These are phyloP conservation scores for Drosophila barbarae DNA, from an alignment of 2,888 invertebrate genomes.

Conservation along the genomic window DNA sequence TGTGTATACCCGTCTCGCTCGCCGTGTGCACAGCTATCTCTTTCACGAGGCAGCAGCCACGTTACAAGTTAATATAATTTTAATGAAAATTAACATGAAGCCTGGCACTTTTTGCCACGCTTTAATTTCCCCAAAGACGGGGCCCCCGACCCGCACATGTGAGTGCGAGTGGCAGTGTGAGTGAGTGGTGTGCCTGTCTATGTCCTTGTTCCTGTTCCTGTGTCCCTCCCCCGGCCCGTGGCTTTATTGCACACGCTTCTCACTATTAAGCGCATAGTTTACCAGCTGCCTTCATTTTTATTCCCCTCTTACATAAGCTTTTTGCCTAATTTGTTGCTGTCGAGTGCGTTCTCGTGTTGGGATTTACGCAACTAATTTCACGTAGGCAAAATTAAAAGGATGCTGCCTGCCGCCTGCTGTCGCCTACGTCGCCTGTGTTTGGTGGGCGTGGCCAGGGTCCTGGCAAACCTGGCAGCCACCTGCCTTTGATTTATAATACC, in stretches of 20 bases:
- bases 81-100: conserved; percentile 76
- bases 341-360: conserved; percentile 74
- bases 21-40: conserved; percentile 3
- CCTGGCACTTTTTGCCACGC: conserved; percentile 71
- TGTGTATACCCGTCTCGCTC: conserved; percentile 13
- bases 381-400: conserved; percentile 64
- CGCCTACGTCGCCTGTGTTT: conserved; percentile 4
- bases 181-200: conserved; percentile 18
- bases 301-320: conserved; percentile 46
- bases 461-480: conserved; percentile 9
- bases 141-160: conserved; percentile 24
- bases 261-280: conserved; percentile 67
- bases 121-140: conserved; percentile 74
- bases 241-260: conserved; percentile 66
- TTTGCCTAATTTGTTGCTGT: conserved; percentile 51
- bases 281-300: conserved; percentile 53
- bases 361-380: conserved; percentile 73
- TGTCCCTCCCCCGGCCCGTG: conserved; percentile 41
- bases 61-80: conserved; percentile 76
- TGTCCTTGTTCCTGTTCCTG: conserved; percentile 1
- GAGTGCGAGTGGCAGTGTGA: conserved; percentile 17
- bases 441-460: conserved; percentile 14
- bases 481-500: conserved; percentile 71
- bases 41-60: conserved; percentile 49
- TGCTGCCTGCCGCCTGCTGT: conserved; percentile 25